phyloP scores from a whole-genome alignment of 1,140 invertebrate genomes.

The Drosophila orosa region DNA sequence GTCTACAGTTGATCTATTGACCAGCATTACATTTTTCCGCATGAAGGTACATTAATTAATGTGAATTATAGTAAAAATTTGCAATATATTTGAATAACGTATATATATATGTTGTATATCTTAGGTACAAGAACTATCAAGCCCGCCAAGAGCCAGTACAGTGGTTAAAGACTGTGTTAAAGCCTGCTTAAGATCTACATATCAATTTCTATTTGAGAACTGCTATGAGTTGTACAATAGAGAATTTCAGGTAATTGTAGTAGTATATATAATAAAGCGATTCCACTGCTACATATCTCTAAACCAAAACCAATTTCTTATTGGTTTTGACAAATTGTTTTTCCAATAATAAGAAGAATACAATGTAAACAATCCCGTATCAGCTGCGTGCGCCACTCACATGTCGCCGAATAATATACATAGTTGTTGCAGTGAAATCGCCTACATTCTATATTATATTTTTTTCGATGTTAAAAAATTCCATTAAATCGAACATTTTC shows the following conservation, averaged over 20 bases:
- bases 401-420: too few species aligned
- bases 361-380: too few species aligned
- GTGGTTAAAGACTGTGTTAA: conserved; percentile 99
- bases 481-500: too few species aligned
- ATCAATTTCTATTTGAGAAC: conserved; percentile 99
- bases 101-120: too few species aligned
- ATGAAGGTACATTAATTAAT: conserved; percentile 94
- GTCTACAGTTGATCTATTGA: conserved; percentile 98
- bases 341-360: too few species aligned
- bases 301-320: too few species aligned
- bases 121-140: conserved; percentile 98
- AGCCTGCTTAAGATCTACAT: conserved; percentile 98
- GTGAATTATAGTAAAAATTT: not conserved
- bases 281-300: too few species aligned
- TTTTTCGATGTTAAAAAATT: too few species aligned
- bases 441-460: too few species aligned
- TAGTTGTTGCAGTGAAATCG: too few species aligned
- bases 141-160: conserved; percentile 97
- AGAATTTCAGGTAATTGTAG: conserved; percentile 91
- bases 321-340: too few species aligned
- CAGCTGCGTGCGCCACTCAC: too few species aligned
- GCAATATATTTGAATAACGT: not conserved
- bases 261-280: not conserved
- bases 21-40: conserved; percentile 99
- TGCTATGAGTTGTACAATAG: conserved; percentile 97